These are phyloP conservation scores for Phrynocephalus forsythii DNA, from an alignment of 2,797 vertebrate genomes.

Conservation along the genomic window DNA sequence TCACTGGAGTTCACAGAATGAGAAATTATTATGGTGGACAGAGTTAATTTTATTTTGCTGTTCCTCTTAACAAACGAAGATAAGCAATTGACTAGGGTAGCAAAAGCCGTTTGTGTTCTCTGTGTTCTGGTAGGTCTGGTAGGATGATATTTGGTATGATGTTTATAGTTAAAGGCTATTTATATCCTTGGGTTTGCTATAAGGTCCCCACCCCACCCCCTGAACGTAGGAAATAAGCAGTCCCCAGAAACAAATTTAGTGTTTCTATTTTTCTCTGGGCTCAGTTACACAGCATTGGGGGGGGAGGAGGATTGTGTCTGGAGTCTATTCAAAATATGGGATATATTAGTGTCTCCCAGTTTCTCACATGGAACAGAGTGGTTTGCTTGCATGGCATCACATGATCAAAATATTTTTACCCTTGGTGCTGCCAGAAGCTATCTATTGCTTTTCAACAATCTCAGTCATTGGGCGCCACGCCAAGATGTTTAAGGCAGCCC, in stretches of 20 bases:
- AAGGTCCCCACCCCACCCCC: background rate
- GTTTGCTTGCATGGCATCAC: constrained; percentile 72
- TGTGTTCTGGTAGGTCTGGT: fast-evolving
- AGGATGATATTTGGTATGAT: fast-evolving
- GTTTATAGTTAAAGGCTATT: background rate
- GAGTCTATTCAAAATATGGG: constrained; percentile 45
- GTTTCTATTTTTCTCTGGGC: background rate
- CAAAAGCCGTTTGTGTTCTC: constrained; percentile 4
- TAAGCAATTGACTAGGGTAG: background rate
- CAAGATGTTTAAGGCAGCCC: constrained; percentile 78
- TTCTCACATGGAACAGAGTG: constrained; percentile 62
- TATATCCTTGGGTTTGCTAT: background rate
- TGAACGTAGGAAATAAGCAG: background rate
- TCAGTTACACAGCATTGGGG: background rate
- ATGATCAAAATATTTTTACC: constrained; percentile 83
- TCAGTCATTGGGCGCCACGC: constrained; percentile 80
- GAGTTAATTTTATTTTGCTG: constrained; percentile 39
- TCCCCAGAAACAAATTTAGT: background rate
- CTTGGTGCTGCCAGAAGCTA: constrained; percentile 78
- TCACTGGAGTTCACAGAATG: background rate
- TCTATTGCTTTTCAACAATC: constrained; percentile 81
- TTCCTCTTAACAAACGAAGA: constrained; percentile 14
- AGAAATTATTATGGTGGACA: constrained; percentile 33
- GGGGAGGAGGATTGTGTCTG: background rate
- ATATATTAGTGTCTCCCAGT: constrained; percentile 52